These are phyloP conservation scores for Pectinophora gossypiella DNA, from an alignment of 1,140 invertebrate species.

Conservation along the genomic window DNA sequence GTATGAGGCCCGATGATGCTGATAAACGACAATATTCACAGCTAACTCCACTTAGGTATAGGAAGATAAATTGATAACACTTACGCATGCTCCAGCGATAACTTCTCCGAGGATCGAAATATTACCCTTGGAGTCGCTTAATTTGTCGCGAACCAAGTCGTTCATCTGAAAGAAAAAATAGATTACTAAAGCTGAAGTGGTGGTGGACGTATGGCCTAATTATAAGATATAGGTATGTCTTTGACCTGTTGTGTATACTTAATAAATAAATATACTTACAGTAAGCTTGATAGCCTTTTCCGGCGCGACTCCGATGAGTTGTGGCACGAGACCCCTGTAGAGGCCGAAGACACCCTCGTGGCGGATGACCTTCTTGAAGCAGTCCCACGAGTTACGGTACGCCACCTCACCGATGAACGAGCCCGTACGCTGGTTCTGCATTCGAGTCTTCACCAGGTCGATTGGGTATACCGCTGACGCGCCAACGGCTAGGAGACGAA, in stretches of 20 bases:
- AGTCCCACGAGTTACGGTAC: constrained; percentile 98
- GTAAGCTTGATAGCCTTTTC: constrained; percentile 99
- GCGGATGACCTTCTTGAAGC: constrained; percentile 81
- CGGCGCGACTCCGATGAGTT: constrained; percentile 98
- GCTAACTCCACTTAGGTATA: too few relatives aligned
- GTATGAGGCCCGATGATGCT: too few relatives aligned
- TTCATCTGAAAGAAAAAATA: constrained; percentile 80
- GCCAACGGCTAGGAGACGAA: constrained; percentile 85
- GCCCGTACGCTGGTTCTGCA: constrained; percentile 98
- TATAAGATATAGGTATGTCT: too few relatives aligned
- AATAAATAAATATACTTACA: constrained; percentile 76
- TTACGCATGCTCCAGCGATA: constrained; percentile 94
- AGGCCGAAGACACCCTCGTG: constrained; percentile 97
- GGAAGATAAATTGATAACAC: too few relatives aligned
- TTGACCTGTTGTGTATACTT: too few relatives aligned
- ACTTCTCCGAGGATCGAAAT: constrained; percentile 91
- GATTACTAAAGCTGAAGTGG: too few relatives aligned
- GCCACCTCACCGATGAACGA: constrained; percentile 97
- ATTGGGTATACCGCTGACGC: constrained; percentile 99
- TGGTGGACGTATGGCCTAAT: too few relatives aligned
- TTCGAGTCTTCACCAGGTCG: constrained; percentile 98
- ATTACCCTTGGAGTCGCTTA: constrained; percentile 92
- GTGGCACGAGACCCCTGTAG: constrained; percentile 96
- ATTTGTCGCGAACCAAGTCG: constrained; percentile 96
- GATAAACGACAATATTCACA: too few relatives aligned